Conservation (phyloP, 1,140 invertebrate genomes). For the Drosophila eugracilis region DNA sequence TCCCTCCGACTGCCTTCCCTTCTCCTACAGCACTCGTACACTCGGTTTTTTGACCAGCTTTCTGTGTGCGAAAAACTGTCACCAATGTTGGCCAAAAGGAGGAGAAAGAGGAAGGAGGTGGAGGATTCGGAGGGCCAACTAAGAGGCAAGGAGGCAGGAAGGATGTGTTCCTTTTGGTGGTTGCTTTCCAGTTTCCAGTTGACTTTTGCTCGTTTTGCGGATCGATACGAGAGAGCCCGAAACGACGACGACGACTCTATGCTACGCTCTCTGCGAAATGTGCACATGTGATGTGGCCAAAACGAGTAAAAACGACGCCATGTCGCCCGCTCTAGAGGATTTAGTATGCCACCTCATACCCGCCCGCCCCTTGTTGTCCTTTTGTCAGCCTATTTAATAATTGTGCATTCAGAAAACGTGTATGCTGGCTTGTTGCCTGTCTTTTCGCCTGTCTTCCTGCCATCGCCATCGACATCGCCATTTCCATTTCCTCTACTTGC, state of each 20-base stretch:
- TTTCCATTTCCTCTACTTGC: constrained; percentile 5
- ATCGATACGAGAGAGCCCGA: constrained; percentile 58
- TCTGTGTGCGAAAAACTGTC: constrained; percentile 55
- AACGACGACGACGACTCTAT: constrained; percentile 14
- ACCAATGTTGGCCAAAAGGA: constrained; percentile 67
- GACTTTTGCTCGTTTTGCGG: constrained; percentile 71
- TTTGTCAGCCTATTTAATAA: constrained; percentile 79
- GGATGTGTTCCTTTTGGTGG: constrained; percentile 63
- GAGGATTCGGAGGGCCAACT: background rate
- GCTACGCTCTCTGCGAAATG: constrained; percentile 57
- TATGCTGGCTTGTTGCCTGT: constrained; percentile 23
- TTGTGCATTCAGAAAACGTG: constrained; percentile 78
- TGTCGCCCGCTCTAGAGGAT: constrained; percentile 13
- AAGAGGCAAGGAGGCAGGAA: background rate
- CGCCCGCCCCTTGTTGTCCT: constrained; percentile 30
- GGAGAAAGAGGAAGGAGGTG: background rate
- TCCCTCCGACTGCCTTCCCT: background rate
- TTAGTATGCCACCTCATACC: background rate
- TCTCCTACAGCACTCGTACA: constrained; percentile 41
- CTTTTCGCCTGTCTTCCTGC: constrained; percentile 1
- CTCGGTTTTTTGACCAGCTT: constrained; percentile 66
- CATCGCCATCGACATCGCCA: background rate
- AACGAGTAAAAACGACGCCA: constrained; percentile 50
- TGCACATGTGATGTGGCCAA: constrained; percentile 74
- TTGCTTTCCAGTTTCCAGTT: constrained; percentile 81